Conservation (phyloP, 2,888 invertebrate species). For the Cheilosia vernalis region DNA sequence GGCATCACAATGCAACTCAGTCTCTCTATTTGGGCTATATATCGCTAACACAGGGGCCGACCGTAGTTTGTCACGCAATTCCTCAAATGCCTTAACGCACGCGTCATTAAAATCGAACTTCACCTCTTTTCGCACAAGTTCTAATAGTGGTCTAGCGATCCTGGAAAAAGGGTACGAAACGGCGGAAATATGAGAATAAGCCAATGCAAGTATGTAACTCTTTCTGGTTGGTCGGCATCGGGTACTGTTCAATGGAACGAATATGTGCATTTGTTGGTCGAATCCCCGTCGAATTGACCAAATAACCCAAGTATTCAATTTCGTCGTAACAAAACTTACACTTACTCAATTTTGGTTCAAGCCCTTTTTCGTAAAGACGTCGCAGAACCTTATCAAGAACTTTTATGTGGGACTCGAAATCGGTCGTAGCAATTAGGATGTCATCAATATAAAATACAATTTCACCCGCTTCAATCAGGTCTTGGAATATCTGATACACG, state of each 20-base stretch:
- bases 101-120: slow-evolving; percentile 29
- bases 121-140: slow-evolving; percentile 31
- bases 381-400: not conserved
- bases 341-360: slow-evolving; percentile 14
- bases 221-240: not conserved
- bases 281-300: slow-evolving; percentile 3
- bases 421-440: not conserved
- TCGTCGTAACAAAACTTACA: slow-evolving; percentile 23
- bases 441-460: slow-evolving; percentile 11
- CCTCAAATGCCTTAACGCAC: slow-evolving; percentile 38
- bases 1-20: slow-evolving; percentile 79
- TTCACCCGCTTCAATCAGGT: slow-evolving; percentile 11
- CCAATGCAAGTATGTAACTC: slow-evolving; percentile 46
- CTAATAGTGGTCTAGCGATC: slow-evolving; percentile 51
- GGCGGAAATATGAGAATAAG: slow-evolving; percentile 54
- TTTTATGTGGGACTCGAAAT: slow-evolving; percentile 9
- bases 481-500: slow-evolving; percentile 12
- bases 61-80: slow-evolving; percentile 29
- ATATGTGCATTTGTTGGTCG: slow-evolving; percentile 8
- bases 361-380: slow-evolving; percentile 1
- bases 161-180: slow-evolving; percentile 49
- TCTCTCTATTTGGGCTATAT: slow-evolving; percentile 76
- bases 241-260: not conserved
- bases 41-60: slow-evolving; percentile 77
- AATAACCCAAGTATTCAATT: slow-evolving; percentile 24